phyloP scores from a whole-genome alignment of 2,888 invertebrate species.

The Palloptera scutellata region DNA sequence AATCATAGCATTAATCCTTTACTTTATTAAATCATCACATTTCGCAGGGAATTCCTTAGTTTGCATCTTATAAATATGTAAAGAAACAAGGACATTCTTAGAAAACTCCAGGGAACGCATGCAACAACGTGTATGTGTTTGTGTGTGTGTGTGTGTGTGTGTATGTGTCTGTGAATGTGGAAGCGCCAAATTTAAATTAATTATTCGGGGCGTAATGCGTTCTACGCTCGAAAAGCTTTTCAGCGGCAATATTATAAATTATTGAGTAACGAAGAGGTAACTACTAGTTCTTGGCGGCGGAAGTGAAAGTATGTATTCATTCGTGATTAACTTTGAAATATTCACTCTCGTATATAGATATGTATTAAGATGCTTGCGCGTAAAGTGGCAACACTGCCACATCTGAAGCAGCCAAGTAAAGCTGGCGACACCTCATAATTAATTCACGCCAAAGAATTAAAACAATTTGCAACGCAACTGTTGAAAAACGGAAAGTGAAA shows the following conservation, averaged over 20 bases:
- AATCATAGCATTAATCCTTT: constrained; percentile 32
- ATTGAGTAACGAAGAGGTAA: constrained; percentile 24
- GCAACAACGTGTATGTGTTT: background rate
- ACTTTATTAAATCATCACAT: constrained; percentile 33
- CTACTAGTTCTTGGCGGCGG: background rate
- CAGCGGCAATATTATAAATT: constrained; percentile 27
- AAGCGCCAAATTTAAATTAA: constrained; percentile 30
- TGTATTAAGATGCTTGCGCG: background rate
- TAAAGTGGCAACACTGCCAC: background rate
- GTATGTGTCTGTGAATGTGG: background rate
- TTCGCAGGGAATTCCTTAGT: background rate
- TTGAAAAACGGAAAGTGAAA: constrained; percentile 26
- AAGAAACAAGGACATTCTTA: background rate
- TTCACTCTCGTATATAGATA: background rate
- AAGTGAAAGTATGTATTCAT: background rate
- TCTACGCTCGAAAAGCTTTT: constrained; percentile 22
- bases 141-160: background rate
- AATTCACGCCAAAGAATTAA: constrained; percentile 58
- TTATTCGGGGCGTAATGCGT: constrained; percentile 27
- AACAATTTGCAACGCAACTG: constrained; percentile 45
- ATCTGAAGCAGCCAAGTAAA: constrained; percentile 5
- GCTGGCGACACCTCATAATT: constrained; percentile 56
- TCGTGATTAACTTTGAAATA: constrained; percentile 4
- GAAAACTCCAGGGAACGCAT: background rate
- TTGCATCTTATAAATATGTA: constrained; percentile 5